Evolutionary conservation across 30 jellyfish, hydroid and myxozoan species (phyloP).

Genomic region (Catostylus mosaicus): DNA sequence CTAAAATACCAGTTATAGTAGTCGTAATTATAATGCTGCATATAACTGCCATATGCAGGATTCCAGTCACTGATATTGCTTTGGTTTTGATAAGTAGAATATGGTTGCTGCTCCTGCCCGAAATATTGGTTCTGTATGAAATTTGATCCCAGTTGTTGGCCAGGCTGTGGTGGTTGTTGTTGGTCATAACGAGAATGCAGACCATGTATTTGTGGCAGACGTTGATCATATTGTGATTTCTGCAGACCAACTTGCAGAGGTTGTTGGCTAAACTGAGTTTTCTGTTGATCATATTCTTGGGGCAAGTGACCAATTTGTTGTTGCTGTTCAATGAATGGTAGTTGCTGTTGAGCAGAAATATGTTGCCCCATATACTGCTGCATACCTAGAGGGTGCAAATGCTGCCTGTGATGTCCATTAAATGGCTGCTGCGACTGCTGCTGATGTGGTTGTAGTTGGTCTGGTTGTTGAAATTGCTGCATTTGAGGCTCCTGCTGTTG

Average conservation of each 20-base stretch:
- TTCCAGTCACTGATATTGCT: conserved; percentile 37
- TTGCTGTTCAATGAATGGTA: conserved; percentile 10
- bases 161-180: conserved; percentile 43
- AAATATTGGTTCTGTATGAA: conserved; percentile 26
- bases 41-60: conserved; percentile 40
- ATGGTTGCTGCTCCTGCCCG: conserved; percentile 52
- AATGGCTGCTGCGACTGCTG: neutral
- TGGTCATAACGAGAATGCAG: neutral
- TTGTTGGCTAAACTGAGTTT: conserved; percentile 13
- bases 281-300: neutral
- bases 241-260: neutral
- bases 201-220: too few relatives aligned
- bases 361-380: too few relatives aligned
- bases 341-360: neutral
- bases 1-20: conserved; percentile 65
- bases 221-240: conserved; percentile 22
- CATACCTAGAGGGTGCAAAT: neutral
- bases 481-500: neutral
- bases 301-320: conserved; percentile 25
- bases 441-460: too few relatives aligned
- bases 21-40: conserved; percentile 56
- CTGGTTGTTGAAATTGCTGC: conserved; percentile 1
- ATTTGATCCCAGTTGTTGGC: conserved; percentile 41
- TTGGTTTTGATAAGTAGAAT: conserved; percentile 16
- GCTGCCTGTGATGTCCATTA: too few relatives aligned